A percentile compares a stretch with the other conserved stretches of the same genome.
These are phyloP conservation scores for Serranus cabrilla DNA, from an alignment of 2,797 vertebrate species.

Conservation along the genomic window DNA sequence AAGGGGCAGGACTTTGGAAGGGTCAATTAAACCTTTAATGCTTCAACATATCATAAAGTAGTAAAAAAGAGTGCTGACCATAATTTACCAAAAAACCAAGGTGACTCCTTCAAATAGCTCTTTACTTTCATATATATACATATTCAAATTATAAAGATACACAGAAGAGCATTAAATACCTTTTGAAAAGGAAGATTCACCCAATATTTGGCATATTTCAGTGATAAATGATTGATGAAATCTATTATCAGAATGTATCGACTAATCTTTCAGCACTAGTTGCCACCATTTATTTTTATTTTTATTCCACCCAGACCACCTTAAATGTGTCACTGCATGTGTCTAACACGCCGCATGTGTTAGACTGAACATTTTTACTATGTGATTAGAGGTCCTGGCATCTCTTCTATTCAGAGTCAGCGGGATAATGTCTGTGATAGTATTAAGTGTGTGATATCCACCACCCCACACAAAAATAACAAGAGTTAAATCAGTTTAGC, in stretches of 20 bases:
- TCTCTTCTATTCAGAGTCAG: not conserved
- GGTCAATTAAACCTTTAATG: not conserved
- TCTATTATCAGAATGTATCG: not conserved
- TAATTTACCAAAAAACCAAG: not conserved
- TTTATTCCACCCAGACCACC: too few species aligned
- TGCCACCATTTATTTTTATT: too few species aligned
- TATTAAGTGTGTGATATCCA: not conserved
- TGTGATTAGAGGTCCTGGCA: not conserved
- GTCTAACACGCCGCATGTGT: too few species aligned
- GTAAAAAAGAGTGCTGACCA: not conserved
- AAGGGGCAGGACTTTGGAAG: too few species aligned
- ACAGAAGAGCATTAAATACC: not conserved
- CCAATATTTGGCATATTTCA: not conserved
- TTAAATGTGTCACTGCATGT: too few species aligned
- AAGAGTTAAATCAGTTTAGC: slow-evolving; percentile 15
- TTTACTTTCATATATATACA: not conserved
- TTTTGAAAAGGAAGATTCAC: not conserved
- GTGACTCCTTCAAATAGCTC: not conserved
- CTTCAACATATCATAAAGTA: not conserved
- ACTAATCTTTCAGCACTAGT: not conserved
- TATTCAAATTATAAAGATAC: not conserved
- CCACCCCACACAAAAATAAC: not conserved
- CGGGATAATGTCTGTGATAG: not conserved
- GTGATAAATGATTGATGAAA: not conserved
- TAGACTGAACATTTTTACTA: not conserved